These are phyloP conservation scores for Holothuria glaberrima DNA, from an alignment of 35 echinoderm and acorn worm genomes.

Conservation along the genomic window DNA sequence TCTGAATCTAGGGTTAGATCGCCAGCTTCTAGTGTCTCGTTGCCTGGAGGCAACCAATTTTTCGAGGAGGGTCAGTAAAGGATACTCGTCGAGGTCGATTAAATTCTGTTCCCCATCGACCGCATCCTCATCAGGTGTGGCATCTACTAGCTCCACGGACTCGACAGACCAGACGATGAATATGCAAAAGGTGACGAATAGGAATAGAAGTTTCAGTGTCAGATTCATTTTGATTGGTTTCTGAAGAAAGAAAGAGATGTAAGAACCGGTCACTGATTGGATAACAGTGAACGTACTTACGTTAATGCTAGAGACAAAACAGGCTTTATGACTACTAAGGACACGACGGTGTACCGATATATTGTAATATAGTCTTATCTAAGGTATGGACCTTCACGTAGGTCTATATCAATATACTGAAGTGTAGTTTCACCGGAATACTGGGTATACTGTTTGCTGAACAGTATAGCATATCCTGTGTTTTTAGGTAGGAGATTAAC, in stretches of 20 bases:
- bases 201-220: constrained; percentile 21
- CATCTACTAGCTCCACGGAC: constrained; percentile 1
- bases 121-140: neutral
- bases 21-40: constrained; percentile 25
- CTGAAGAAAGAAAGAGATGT: neutral
- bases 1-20: constrained; percentile 36
- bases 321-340: no score
- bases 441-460: no score
- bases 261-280: no score
- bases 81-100: constrained; percentile 1
- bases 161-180: constrained; percentile 27
- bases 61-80: constrained; percentile 27
- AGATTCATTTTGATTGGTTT: constrained; percentile 9
- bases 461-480: no score
- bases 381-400: no score
- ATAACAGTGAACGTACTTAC: no score
- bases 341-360: no score
- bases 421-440: no score
- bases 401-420: no score
- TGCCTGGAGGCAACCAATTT: constrained; percentile 48
- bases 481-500: no score
- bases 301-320: no score
- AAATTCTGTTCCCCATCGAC: neutral
- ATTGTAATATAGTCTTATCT: no score
- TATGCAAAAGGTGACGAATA: neutral